phyloP scores from a whole-genome alignment of 2,797 vertebrate species.

The Melanitta fusca region DNA sequence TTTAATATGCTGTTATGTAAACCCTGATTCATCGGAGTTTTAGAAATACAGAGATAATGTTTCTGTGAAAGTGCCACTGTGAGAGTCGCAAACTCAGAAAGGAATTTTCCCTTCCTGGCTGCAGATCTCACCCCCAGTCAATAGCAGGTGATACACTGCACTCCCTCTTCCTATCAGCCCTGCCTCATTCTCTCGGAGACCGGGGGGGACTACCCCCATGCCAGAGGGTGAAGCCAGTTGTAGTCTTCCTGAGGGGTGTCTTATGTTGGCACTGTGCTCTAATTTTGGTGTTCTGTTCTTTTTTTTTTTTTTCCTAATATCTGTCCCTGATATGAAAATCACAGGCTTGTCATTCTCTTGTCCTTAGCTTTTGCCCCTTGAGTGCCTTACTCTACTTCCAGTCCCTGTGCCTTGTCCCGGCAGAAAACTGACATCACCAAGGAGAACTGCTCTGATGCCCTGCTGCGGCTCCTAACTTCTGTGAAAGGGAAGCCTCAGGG shows the following conservation, averaged over 20 bases:
- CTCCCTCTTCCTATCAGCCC: background rate
- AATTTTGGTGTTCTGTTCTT: background rate
- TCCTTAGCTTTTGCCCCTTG: background rate
- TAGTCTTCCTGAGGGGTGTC: background rate
- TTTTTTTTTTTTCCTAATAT: background rate
- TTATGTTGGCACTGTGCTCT: background rate
- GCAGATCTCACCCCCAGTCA: background rate
- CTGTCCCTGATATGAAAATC: background rate
- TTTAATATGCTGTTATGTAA: constrained; percentile 7
- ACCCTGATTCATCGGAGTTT: constrained; percentile 8
- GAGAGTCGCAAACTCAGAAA: background rate
- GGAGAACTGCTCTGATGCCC: background rate
- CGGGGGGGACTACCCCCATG: background rate
- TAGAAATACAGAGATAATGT: background rate
- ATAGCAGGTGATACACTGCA: background rate
- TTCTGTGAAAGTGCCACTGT: background rate
- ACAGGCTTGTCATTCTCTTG: background rate
- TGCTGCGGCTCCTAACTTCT: background rate
- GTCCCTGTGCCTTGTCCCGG: background rate
- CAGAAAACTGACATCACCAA: background rate
- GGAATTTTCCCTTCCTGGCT: background rate
- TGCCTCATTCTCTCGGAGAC: fast-evolving
- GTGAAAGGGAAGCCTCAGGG: background rate
- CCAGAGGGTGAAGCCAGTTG: background rate
- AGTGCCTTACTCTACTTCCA: background rate